Conservation (phyloP, 2,113 vertebrate species). For the Pterocles gutturalis region DNA sequence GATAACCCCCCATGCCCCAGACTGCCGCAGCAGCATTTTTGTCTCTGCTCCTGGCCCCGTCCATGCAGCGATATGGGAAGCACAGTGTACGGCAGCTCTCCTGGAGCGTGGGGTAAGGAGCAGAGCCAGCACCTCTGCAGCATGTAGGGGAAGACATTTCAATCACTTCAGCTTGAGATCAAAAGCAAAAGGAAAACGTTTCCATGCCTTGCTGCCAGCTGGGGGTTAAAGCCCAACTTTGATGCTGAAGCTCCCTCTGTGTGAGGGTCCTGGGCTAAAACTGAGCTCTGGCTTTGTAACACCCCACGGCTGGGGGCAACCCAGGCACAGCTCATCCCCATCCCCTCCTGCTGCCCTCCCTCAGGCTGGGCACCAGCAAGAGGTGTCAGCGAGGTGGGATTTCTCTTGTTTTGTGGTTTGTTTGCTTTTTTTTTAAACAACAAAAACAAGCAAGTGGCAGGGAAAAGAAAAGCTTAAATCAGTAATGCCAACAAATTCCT, state of each 20-base stretch:
- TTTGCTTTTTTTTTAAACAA: not conserved
- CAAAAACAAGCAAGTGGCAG: not conserved
- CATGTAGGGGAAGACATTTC: not conserved
- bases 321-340: accelerated
- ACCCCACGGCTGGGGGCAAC: accelerated
- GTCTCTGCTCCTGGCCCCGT: not conserved
- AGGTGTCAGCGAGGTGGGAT: not conserved
- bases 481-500: not conserved
- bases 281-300: not conserved
- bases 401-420: not conserved
- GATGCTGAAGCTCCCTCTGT: not conserved
- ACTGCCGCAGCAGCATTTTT: not conserved
- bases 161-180: not conserved
- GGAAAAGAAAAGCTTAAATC: not conserved
- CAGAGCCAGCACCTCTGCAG: not conserved
- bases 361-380: not conserved
- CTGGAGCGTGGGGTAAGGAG: not conserved
- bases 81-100: not conserved
- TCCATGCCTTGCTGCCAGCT: not conserved
- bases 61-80: accelerated
- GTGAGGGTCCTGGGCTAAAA: not conserved
- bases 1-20: not conserved
- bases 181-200: not conserved
- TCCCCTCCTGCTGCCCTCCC: not conserved
- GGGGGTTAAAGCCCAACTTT: not conserved